Percentiles rank a stretch among this genome's conserved stretches.
Conservation (phyloP, 2,888 invertebrate species). For the Meloe dianella region DNA sequence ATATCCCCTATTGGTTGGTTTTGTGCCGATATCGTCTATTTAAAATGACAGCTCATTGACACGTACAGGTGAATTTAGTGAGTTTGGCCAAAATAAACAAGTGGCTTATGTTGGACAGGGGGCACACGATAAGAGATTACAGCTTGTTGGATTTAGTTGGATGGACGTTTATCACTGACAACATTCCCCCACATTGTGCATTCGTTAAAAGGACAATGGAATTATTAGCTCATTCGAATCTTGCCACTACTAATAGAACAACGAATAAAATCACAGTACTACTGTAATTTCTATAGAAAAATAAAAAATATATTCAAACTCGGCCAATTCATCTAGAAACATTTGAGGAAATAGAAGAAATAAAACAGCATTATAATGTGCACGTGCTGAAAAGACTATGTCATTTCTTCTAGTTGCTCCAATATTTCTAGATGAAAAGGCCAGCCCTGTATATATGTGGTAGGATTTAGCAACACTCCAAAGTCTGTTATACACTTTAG, state of each 20-base stretch:
- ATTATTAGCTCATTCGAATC: neutral
- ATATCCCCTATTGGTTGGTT: conserved; percentile 22
- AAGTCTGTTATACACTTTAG: neutral
- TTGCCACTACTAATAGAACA: neutral
- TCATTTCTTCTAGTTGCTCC: too few species aligned
- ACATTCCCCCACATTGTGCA: conserved; percentile 14
- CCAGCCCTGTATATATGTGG: too few species aligned
- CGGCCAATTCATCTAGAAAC: too few species aligned
- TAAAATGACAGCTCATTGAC: conserved; percentile 30
- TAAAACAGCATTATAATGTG: too few species aligned
- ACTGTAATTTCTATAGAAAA: neutral
- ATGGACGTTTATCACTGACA: conserved; percentile 17
- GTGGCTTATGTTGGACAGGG: conserved; percentile 15
- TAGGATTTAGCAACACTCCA: neutral
- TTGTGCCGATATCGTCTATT: conserved; percentile 27
- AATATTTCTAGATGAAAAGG: too few species aligned
- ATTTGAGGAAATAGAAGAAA: too few species aligned
- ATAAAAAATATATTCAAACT: neutral
- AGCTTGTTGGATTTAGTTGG: conserved; percentile 12
- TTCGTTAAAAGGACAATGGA: conserved; percentile 14
- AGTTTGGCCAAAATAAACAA: conserved; percentile 13
- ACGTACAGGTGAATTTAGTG: conserved; percentile 29
- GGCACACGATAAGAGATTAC: conserved; percentile 19
- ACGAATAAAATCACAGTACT: neutral
- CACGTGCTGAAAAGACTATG: too few species aligned